These are phyloP conservation scores for Cyphomyrus plagiostoma DNA, from an alignment of 2,113 vertebrate species.

Conservation along the genomic window DNA sequence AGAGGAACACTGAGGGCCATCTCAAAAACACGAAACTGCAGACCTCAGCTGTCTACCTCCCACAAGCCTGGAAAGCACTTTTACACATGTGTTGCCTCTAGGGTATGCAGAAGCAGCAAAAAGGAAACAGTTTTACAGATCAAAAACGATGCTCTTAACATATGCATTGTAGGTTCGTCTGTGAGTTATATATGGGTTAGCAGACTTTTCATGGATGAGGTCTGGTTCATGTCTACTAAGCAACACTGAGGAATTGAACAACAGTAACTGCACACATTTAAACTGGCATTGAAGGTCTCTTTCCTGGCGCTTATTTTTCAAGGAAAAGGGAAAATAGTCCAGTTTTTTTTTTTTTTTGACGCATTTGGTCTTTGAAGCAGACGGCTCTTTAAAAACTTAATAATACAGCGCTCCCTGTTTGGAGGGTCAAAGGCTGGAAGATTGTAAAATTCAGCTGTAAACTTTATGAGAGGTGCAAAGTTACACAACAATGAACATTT, in stretches of 20 bases:
- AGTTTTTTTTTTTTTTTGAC: not conserved
- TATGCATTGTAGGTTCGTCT: not conserved
- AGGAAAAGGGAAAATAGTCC: not conserved
- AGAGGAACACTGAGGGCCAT: not conserved
- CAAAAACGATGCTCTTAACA: not conserved
- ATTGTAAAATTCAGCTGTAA: not conserved
- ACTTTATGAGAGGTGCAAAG: not conserved
- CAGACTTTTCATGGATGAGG: not conserved
- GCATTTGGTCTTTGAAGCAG: not conserved
- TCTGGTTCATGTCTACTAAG: not conserved
- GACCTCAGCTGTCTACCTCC: not conserved
- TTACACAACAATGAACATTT: not conserved
- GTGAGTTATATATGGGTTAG: not conserved
- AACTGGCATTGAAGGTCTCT: not conserved
- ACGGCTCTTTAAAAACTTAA: not conserved
- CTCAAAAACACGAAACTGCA: not conserved
- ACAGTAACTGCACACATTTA: not conserved
- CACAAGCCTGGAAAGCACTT: not conserved
- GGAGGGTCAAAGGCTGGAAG: not conserved
- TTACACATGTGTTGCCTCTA: not conserved
- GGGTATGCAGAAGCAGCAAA: not conserved
- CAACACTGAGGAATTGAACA: not conserved
- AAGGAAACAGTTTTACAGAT: not conserved
- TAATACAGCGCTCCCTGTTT: not conserved
- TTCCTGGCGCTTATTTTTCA: not conserved